Evolutionary conservation across 2,113 vertebrate species (phyloP), one percentile per base, ranked within the genome.

Genomic region (rat (Rattus norvegicus)): DNA sequence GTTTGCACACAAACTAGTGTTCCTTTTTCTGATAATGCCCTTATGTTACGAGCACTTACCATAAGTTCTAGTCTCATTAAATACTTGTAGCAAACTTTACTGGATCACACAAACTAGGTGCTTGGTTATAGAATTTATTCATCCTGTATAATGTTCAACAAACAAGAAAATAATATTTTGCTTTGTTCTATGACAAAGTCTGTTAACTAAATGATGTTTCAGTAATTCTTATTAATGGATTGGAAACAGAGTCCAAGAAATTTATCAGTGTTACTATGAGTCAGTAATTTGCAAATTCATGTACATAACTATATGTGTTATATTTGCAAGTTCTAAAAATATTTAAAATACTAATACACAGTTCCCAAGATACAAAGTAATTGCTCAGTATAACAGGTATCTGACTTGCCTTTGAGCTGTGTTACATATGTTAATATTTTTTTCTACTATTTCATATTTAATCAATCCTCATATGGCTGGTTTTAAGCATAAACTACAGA

Each of bases 231-330:
- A 86, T 43, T 85, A 80, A 81, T 52, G 67, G 90, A 10, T 83
- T 61, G 36, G 12, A 81, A 76, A 56, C 54, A 81, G 84, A 49
- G 8, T 56, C 12, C 5, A 2, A 5, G 30, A 12, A 72, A 24
- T 54, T 70, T 72, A 22, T 69, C 56, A 94, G 69, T 61, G 26
- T 72, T 69, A 86, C 49, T 7, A 56, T 70, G 12, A 52, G 12
- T 81, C 13, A 80, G 30, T 49, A 96, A 91, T 80, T 95, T 69
- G 43, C 77, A 84, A n/a, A 89, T n/a, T 61, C 2, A 12, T 85
- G 5, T n/a, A 49, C 59, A 59, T 86, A 10, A 30, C 20, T 69
- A 10, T 36, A 63, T 94, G 16, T 85, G 5, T 75, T 4, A 91
- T 54, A 43, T 84, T 88, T 24, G 13, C 59, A 80, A 36, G 0